Evolutionary conservation across 1,140 invertebrate species (phyloP), one percentile per base, ranked within the genome.

Genomic region (Phocides pigmalion): DNA sequence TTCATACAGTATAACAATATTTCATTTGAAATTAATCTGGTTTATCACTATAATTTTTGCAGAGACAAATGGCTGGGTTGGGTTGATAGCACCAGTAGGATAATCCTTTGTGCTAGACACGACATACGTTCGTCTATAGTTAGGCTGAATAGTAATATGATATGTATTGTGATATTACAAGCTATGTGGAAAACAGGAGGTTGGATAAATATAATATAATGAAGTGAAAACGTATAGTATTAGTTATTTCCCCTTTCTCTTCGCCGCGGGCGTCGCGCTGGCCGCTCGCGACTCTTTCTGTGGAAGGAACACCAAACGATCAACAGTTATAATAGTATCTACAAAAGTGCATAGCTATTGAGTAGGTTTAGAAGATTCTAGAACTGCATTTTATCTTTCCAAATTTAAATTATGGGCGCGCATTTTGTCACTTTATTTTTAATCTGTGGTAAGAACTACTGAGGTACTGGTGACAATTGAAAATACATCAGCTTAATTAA

Each of bases 221-320:
- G 69, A 84, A 82, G 76, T 71, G 71, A 85, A 82, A 79, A 67
- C 70, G 59, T 74, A 76, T 69, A 62, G 70, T 84, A 68, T 76
- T 71, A 72, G 56, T 91, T 89, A 92, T 91, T 92, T 92, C 64
- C 88, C 88, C 83, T 92, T 92, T 73, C 90, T 90, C 70, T 90
- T 91, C 4, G 83, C 74, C 20, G 81, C 91, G 17, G 91, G 91
- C 4, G 91, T 92, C 22, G 86, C 80, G 64, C 91, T 92, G 14
- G 87, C 68, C 1, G 90, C 81, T 71, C 90, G 72, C 20, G 79
- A 58, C 47, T 84, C 79, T 61, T 66, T 81, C 88, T 90, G 81
- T 49, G 66, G 63, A 51, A 59, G 25, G 4, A 46, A 59, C 56
- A 4, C 11, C n/a, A 59, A 59, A 41, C 32, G n/a, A 35, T 35